Conservation (phyloP, 2,113 vertebrate genomes). For the Bos taurus region ARS-UCD2.0 NC_037334.1:103131501-103132000, state of each 20-base stretch:
- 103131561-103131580: not conserved
- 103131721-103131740: not conserved
- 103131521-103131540: not conserved
- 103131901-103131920: not conserved
- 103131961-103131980: not conserved
- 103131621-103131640: not conserved
- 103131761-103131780: not conserved
- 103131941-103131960: not conserved
- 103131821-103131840: not conserved
- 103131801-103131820: not conserved
- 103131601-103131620: not conserved
- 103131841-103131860: not conserved
- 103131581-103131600: not conserved
- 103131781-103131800: not conserved
- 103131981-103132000: not conserved
- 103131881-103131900: not conserved
- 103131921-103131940: not conserved
- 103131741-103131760: not conserved
- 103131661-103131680: not conserved
- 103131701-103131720: not conserved
- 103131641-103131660: not conserved
- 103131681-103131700: not conserved
- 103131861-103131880: not conserved
- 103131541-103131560: not conserved
- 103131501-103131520: not conserved